Conservation (phyloP, 2,113 vertebrate species). For the Damaliscus lunatus region DNA sequence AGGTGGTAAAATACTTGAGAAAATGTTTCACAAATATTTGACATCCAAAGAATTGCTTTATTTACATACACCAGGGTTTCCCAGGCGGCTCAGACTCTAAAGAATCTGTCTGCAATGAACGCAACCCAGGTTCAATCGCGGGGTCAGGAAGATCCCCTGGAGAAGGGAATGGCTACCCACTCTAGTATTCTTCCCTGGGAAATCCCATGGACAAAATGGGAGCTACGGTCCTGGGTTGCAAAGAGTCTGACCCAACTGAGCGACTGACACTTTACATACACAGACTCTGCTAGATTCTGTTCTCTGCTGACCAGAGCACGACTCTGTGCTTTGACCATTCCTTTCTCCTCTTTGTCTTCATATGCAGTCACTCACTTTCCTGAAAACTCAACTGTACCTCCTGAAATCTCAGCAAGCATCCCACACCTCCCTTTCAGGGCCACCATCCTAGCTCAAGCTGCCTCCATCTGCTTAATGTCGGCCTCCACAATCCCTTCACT, state of each 20-base stretch:
- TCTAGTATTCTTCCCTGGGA: neutral
- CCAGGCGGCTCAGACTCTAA: neutral
- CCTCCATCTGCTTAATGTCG: neutral
- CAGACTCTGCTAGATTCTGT: neutral
- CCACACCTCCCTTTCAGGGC: neutral
- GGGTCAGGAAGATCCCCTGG: neutral
- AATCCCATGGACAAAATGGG: neutral
- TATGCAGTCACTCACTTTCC: neutral
- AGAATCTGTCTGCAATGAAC: neutral
- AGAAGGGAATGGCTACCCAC: neutral
- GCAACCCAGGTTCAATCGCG: fast-evolving
- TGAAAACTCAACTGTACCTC: neutral
- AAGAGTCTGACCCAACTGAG: neutral
- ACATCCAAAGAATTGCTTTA: neutral
- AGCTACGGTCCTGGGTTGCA: neutral
- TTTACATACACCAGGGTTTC: neutral
- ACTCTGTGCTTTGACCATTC: neutral
- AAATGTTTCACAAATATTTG: neutral
- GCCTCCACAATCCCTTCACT: neutral
- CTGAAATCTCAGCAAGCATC: neutral
- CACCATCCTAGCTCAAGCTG: neutral
- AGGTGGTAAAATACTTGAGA: neutral
- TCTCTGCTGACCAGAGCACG: neutral
- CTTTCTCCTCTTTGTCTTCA: neutral
- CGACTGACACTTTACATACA: neutral